Evolutionary conservation across 1,140 invertebrate genomes (phyloP).

Genomic region (Caenorhabditis tropicalis): DNA sequence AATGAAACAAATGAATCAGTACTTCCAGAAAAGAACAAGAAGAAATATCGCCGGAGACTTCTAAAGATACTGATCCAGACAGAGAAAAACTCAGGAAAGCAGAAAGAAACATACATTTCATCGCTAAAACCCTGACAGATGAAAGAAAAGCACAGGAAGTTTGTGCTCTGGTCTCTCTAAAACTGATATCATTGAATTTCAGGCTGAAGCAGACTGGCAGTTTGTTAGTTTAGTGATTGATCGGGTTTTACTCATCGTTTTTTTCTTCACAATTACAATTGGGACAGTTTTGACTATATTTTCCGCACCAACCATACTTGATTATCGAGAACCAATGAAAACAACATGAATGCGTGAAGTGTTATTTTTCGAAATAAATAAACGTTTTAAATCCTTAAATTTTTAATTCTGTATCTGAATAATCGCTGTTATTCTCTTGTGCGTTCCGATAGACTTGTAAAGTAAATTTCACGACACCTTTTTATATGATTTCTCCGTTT

Average conservation of each 20-base stretch:
- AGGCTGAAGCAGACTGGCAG: constrained; percentile 43
- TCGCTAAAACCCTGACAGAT: constrained; percentile 7
- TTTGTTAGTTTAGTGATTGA: constrained; percentile 15
- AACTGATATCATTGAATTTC: too few species aligned
- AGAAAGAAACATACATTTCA: constrained; percentile 34
- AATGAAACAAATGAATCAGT: too few species aligned
- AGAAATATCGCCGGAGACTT: constrained; percentile 34
- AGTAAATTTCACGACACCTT: too few species aligned
- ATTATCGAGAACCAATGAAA: not conserved
- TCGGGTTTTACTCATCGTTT: not conserved
- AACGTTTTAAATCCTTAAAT: too few species aligned
- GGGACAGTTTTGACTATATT: constrained; percentile 9
- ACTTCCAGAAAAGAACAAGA: not conserved
- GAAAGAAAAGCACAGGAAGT: constrained; percentile 22
- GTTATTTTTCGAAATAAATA: too few species aligned
- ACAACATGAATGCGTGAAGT: not conserved
- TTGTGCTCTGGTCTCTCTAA: not conserved
- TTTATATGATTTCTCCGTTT: too few species aligned
- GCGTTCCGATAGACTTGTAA: too few species aligned
- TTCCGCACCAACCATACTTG: not conserved
- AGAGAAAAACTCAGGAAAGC: constrained; percentile 20
- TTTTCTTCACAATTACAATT: not conserved
- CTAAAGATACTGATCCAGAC: constrained; percentile 23
- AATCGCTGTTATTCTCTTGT: too few species aligned
- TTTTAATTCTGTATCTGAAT: too few species aligned